Evolutionary conservation across 2,113 vertebrate species (phyloP), one percentile per base, ranked within the genome.

Genomic region (Onychorhynchus coronatus): DNA sequence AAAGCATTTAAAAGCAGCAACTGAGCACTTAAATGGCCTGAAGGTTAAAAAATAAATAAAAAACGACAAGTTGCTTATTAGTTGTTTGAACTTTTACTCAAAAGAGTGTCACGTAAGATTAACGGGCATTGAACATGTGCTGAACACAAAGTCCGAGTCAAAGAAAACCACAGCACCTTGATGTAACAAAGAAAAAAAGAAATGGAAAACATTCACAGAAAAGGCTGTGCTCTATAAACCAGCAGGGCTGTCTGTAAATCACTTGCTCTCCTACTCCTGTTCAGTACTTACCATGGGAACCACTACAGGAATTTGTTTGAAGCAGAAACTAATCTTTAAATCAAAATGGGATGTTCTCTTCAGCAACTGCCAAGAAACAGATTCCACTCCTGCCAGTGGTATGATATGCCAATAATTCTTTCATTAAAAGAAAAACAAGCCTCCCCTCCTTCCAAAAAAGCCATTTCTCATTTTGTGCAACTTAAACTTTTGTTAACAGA

Each of bases 301-400:
- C 80, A 55, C 61, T 67, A 63, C 21, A 93, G 42, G 86, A 93
- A 94, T 97, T 77, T 75, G 61, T 94, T 41, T 93, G 91, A 95
- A 80, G 83, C 61, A 81, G 72, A 88, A 92, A 86, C 93, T 77
- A 86, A 93, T 94, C 94, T 89, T 86, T 59, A 93, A 91, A 97
- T 93, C 95, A 93, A 93, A 96, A 92, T 70, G 68, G 76, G 94
- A 97, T 89, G 91, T 78, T 95, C 83, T 70, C 65, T 39, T 86
- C 63, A 62, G 65, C 0, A 0, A 71, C 83, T 92, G 92, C 85
- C 92, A 95, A 83, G 68, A 89, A 87, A 78, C 46, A 96, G 88
- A 93, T 91, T 94, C 81, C 66, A 65, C 35, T 61, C 50, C 70
- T 86, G 88, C 75, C 91, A 84, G 46, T 2, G 13, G 31, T 39